Evolutionary conservation across 2,113 vertebrate genomes (phyloP).

Genomic region (Chelonoidis abingdonii): DNA sequence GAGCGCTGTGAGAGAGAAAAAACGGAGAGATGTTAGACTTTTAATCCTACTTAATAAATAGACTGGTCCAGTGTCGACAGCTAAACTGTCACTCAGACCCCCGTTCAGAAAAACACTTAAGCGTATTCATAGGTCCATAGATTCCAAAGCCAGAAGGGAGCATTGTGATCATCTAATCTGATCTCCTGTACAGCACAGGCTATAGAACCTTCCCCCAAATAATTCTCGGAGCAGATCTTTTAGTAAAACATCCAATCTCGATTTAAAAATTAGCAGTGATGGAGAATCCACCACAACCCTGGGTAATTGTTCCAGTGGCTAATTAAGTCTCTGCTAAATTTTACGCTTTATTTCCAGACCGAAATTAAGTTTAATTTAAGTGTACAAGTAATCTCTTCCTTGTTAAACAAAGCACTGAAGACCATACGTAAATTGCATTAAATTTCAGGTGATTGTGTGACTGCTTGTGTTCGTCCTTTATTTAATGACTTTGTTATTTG

Average conservation of each 20-base stretch:
- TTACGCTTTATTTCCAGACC: neutral
- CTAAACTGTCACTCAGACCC: neutral
- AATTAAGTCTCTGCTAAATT: neutral
- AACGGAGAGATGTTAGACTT: neutral
- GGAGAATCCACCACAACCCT: neutral
- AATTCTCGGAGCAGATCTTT: neutral
- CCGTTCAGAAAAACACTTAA: accelerated
- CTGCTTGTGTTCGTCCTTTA: neutral
- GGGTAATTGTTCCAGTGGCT: neutral
- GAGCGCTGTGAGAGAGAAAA: accelerated
- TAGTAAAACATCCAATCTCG: neutral
- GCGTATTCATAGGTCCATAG: neutral
- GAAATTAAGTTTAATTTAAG: neutral
- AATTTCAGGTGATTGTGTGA: accelerated
- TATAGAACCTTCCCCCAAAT: neutral
- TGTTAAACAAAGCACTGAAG: neutral
- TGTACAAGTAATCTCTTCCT: neutral
- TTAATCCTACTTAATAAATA: conserved; percentile 5
- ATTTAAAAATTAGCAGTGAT: neutral
- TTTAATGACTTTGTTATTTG: neutral
- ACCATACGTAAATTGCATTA: neutral
- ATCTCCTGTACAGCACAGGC: neutral
- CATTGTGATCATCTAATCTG: neutral
- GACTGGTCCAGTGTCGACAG: neutral
- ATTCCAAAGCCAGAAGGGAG: neutral